Evolutionary conservation across 2,113 vertebrate genomes (phyloP), one percentile per base, ranked within the genome.

Genomic region (Ailurus styani): DNA sequence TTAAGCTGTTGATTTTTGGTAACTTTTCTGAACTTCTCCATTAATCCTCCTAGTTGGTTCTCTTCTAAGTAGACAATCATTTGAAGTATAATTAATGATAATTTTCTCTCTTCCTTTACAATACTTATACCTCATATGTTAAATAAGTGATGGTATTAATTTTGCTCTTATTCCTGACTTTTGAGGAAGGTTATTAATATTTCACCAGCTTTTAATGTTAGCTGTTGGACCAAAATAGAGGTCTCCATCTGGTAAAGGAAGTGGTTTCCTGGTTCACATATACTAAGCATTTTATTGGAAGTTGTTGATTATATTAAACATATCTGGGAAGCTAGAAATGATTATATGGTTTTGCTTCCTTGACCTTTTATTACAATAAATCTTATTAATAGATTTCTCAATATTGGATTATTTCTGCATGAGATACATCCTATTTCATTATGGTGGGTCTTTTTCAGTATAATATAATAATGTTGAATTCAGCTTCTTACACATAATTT

Each of bases 391-490:
- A 64, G 37, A 57, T 81, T 93, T 97, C 81, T 93, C 45, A 87
- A 50, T 64, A 45, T 73, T 83, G 52, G 12, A 17, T 91, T 97
- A 40, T 95, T 98, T 98, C 27, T 96, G 29, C 70, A 77, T 97
- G 55, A 90, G 62, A 85, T 91, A 14, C 27, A 90, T 66, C 64
- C 50, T 93, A 15, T 92, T 95, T 97, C 52, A 72, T 90, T 17
- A 47, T 47, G 34, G 34, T 78, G 40, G 27, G 10, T 27, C 23
- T 40, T 40, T 70, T 96, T 90, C 57, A 87, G 20, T 91, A 54
- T 87, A 93, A 81, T 66, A 96, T 86, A 93, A 79, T 77, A 95
- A 50, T 97, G 37, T 87, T 95, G 83, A 97, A 73, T 93, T 97
- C 27, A 85, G 34, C 42, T 86, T 45, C 64, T 91, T 96, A 57